Percentiles rank a stretch among this genome's conserved stretches.
These are phyloP conservation scores for Eumerus sabulonum DNA, from an alignment of 2,888 invertebrate species.

Conservation along the genomic window DNA sequence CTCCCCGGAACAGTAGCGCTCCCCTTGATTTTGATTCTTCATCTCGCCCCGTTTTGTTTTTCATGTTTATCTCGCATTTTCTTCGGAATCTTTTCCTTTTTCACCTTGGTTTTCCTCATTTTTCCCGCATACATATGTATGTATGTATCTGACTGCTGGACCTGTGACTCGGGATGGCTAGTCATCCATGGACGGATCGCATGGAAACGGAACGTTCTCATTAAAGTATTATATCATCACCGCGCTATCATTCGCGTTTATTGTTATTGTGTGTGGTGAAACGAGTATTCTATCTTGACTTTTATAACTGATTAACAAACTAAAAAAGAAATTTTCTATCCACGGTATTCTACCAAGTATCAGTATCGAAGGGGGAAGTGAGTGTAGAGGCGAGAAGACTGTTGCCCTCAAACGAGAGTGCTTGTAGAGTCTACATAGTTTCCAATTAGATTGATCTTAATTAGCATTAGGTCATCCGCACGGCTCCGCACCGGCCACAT, in stretches of 20 bases:
- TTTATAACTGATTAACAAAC: not conserved
- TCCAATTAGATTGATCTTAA: slow-evolving; percentile 26
- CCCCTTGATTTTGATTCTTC: no score
- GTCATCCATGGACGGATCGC: slow-evolving; percentile 3
- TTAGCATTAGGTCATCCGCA: slow-evolving; percentile 34
- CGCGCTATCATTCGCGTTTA: slow-evolving; percentile 11
- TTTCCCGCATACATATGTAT: no score
- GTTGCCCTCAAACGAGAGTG: no score
- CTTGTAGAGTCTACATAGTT: no score
- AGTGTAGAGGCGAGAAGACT: no score
- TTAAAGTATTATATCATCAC: slow-evolving; percentile 59
- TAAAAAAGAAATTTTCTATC: no score
- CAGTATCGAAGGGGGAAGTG: no score
- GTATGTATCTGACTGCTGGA: no score
- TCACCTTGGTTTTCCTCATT: not conserved
- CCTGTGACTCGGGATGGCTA: no score
- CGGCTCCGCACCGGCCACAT: not conserved
- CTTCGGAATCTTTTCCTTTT: slow-evolving; percentile 6
- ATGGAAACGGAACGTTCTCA: slow-evolving; percentile 28
- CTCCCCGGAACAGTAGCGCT: no score
- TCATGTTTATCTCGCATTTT: not conserved
- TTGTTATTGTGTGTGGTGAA: slow-evolving; percentile 4
- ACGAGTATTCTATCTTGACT: slow-evolving; percentile 1
- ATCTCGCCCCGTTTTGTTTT: not conserved
- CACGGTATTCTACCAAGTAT: no score